A percentile compares a stretch with the other conserved stretches of the same genome.
Evolutionary conservation across 1,140 invertebrate genomes (phyloP).

Genomic region (Aleiodes sp.): DNA sequence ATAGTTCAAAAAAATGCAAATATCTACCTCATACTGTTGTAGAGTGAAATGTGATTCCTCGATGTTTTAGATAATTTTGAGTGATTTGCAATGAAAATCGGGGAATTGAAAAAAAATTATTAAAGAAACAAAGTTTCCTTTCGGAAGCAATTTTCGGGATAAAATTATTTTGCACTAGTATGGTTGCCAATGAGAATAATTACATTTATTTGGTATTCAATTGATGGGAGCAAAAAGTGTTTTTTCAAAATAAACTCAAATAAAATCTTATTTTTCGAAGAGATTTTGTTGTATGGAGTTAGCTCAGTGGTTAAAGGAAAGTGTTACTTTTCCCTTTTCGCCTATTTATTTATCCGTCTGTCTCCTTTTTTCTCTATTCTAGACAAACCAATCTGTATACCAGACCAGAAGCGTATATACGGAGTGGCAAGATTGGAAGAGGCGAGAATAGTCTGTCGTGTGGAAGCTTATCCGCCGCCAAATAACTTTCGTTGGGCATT

Average conservation of each 20-base stretch:
- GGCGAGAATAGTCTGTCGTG: slow-evolving; percentile 82
- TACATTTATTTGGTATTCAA: too few relatives aligned
- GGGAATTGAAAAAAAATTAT: not conserved
- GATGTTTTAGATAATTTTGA: too few relatives aligned
- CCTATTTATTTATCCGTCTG: not conserved
- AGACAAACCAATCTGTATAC: slow-evolving; percentile 87
- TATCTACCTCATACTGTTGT: too few relatives aligned
- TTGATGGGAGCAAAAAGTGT: too few relatives aligned
- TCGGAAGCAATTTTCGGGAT: too few relatives aligned
- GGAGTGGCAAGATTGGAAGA: slow-evolving; percentile 86
- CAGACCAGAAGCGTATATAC: slow-evolving; percentile 81
- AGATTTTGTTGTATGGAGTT: not conserved
- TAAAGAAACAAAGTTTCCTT: not conserved
- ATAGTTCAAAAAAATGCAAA: too few relatives aligned
- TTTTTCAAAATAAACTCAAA: not conserved
- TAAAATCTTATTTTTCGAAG: not conserved
- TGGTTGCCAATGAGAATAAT: too few relatives aligned
- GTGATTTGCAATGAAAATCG: not conserved
- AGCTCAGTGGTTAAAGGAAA: not conserved
- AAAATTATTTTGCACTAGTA: not conserved
- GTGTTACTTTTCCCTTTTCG: not conserved
- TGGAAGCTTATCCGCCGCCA: slow-evolving; percentile 85
- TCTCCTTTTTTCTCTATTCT: slow-evolving; percentile 45
- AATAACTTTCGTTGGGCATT: slow-evolving; percentile 89
- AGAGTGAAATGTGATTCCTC: too few relatives aligned